Percentiles rank a stretch among this genome's conserved stretches.
These are phyloP conservation scores for Agelastica alni DNA, from an alignment of 2,888 invertebrate genomes.

Conservation along the genomic window DNA sequence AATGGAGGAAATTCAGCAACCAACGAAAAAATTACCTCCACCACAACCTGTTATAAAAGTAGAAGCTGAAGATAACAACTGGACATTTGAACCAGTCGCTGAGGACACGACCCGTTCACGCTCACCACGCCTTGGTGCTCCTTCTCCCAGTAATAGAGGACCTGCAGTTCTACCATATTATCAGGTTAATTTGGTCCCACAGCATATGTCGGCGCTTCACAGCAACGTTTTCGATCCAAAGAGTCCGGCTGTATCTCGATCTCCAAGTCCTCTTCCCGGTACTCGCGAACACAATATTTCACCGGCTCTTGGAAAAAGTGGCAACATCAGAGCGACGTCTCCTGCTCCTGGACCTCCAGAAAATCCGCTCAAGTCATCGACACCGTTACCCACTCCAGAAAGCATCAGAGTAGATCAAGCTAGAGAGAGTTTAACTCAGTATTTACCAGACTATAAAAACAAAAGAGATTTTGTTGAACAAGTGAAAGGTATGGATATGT, in stretches of 20 bases:
- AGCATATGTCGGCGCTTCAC: conserved; percentile 65
- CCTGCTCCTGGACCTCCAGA: conserved; percentile 74
- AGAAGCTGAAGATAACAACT: conserved; percentile 51
- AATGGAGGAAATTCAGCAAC: conserved; percentile 2
- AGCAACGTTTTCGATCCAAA: conserved; percentile 65
- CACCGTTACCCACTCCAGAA: conserved; percentile 45
- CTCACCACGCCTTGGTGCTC: conserved; percentile 63
- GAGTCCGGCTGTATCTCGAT: conserved; percentile 64
- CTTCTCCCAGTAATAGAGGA: conserved; percentile 73
- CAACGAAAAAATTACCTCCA: conserved; percentile 24
- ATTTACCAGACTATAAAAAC: conserved; percentile 49
- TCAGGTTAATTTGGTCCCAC: conserved; percentile 76
- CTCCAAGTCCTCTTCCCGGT: conserved; percentile 65
- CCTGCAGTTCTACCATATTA: conserved; percentile 78
- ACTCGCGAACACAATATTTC: conserved; percentile 50
- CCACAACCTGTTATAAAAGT: conserved; percentile 47
- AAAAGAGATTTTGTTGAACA: conserved; percentile 39
- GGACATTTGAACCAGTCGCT: conserved; percentile 67
- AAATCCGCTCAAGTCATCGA: conserved; percentile 61
- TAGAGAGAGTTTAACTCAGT: conserved; percentile 45
- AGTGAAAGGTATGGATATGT: conserved; percentile 39
- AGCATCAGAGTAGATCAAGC: conserved; percentile 45
- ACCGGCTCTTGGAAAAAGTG: conserved; percentile 44
- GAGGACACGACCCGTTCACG: conserved; percentile 60
- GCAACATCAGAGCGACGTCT: conserved; percentile 62